Base-by-base conservation (phyloP, 2,888 invertebrate species). In the Neocrepidodera transversa region DNA sequence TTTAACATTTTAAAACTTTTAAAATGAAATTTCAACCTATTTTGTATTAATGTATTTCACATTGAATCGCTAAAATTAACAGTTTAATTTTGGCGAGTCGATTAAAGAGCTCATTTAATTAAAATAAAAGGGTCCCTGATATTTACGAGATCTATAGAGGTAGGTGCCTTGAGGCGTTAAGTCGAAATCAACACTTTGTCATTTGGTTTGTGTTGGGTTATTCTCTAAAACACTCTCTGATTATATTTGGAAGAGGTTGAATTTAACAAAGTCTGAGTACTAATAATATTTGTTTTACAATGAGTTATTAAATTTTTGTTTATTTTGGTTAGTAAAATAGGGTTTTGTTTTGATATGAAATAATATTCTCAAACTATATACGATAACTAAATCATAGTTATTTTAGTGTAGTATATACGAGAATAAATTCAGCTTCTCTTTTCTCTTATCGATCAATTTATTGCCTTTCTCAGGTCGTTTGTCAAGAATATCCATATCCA, bases 361-460 rank as follows among this genome's bases (percentile, higher is more conserved):
- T n/a, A n/a, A n/a, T n/a, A n/a, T n/a, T n/a, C n/a, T n/a, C n/a
- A n/a, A n/a, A n/a, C n/a, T n/a, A n/a, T n/a, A n/a, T n/a, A n/a
- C n/a, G n/a, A n/a, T n/a, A n/a, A n/a, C n/a, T n/a, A n/a, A n/a
- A n/a, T n/a, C n/a, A n/a, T n/a, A n/a, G n/a, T n/a, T n/a, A n/a
- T n/a, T n/a, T n/a, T n/a, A n/a, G 30, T 30, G 10, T 30, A 35
- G 13, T 7, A 7, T 11, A 35, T 35, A 3, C 8, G 11, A 35
- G 35, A 35, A 35, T 4, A 42, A 20, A 42, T 42, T 42, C 42
- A 42, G 20, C n/a, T n/a, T n/a, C n/a, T n/a, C n/a, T n/a, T 18
- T 42, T 42, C 42, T 42, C 20, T 42, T 42, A 42, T 42, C 42
- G 20, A 42, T 20, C 42, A 42, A 42, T 42, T 42, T 42, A 42